Base-by-base conservation (phyloP, 2,113 vertebrate genomes). In the Potamarius usumacintae region DNA sequence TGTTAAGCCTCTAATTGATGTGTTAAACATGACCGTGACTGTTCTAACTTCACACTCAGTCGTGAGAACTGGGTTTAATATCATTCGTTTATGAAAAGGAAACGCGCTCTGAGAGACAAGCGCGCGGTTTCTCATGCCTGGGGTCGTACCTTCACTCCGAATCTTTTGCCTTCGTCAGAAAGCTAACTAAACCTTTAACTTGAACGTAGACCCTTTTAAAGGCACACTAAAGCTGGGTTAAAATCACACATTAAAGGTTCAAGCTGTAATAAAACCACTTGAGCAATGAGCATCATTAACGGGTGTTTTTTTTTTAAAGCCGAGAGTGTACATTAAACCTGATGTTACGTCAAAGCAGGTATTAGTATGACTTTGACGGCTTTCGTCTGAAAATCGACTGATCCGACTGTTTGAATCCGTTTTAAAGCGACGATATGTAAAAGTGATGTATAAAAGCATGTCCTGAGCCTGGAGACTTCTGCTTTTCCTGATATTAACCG, bases 11-110 rank as follows among this genome's bases (percentile, higher is more conserved):
- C 18, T 48, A 4, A 74, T 12, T 2, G 42, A 4, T 50, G 11
- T 83, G 48, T 76, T 57, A 67, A 86, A 89, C 78, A 22, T 65
- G 57, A 83, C 74, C n/a, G 27, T 9, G n/a, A 76, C 58, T 60
- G 58, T 30, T 74, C 0, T 42, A 14, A 14, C 79, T 30, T 67
- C 79, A 82, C 48, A 74, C 42, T 82, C 52, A 85, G 57, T 50
- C 6, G 12, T 27, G 9, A 79, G 20, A 42, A 57, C 18, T 53
- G 53, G 52, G 42, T 42, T 42, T 42, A 42, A 42, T 42, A 42
- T 42, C 42, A 4, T 42, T 42, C 42, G 4, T 42, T 42, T 42
- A 42, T 42, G 42, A 42, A 42, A 42, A 42, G 34, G 34, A 30
- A 30, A 17, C 5, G 7, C 11, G 7, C 9, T 12, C 27, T 1